Evolutionary conservation across 1,140 invertebrate genomes (phyloP), one percentile per base, ranked within the genome.

Genomic region (Danaus melanippus): DNA sequence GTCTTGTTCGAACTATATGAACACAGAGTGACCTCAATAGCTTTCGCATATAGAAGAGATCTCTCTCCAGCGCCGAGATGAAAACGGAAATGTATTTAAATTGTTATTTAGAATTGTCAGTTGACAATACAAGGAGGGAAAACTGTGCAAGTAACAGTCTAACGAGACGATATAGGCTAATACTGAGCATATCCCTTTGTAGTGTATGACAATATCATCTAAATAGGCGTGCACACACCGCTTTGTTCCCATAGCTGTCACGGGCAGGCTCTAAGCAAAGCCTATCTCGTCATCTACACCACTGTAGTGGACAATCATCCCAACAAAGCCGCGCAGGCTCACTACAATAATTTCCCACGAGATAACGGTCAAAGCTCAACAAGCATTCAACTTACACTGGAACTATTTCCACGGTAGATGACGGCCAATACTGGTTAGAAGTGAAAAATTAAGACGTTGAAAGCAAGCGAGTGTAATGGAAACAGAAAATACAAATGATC

Each of bases 331-430:
- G 73, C 75, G 67, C 72, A 71, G 79, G 69, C 70, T 65, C 68
- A 71, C 69, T 74, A 76, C 74, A 79, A 79, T 81, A 75, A 79
- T 82, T 86, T 86, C 84, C 84, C 84, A 86, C 84, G 84, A 74
- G 78, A 67, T 86, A 86, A 84, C 84, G 84, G 84, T 84, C 75
- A 66, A 58, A 58, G 69, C 69, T 71, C 67, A 73, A 73, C 67
- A 68, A 64, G 69, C 74, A 79, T 69, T 72, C 72, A 71, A 82
- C 68, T 73, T 74, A 75, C 71, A 62, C 62, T 67, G 69, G 50
- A 62, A 57, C 74, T 69, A 74, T 64, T 62, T 63, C 64, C 53
- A 58, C 58, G 47, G 48, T 46, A 53, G 52, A 54, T 57, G 52
- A 53, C 53, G 62, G 74, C 71, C 79, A 84, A 79, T 73, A 56